These are phyloP conservation scores for Propsilocerus akamusi DNA, from an alignment of 1,140 invertebrate species.

Conservation along the genomic window DNA sequence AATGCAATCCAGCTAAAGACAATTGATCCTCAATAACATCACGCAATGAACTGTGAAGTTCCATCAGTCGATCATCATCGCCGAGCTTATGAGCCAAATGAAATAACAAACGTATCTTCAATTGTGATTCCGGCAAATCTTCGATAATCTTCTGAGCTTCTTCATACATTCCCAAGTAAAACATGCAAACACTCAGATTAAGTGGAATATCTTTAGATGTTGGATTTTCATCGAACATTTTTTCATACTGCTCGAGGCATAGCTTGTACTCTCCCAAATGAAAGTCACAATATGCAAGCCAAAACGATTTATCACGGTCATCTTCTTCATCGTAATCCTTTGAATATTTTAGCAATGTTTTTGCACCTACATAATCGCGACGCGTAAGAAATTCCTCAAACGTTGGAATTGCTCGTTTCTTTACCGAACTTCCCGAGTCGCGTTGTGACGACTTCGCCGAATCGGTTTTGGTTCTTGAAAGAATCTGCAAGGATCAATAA, in stretches of 20 bases:
- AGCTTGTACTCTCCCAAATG: slow-evolving; percentile 86
- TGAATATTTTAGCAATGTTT: slow-evolving; percentile 76
- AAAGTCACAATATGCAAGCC: slow-evolving; percentile 89
- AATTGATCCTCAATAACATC: slow-evolving; percentile 89
- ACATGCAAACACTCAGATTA: slow-evolving; percentile 87
- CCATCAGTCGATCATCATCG: slow-evolving; percentile 68
- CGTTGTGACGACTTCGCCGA: slow-evolving; percentile 27
- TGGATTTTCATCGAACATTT: slow-evolving; percentile 21
- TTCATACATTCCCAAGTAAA: slow-evolving; percentile 65
- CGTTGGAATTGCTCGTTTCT: slow-evolving; percentile 37
- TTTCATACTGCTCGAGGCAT: slow-evolving; percentile 56
- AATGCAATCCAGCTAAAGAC: slow-evolving; percentile 90
- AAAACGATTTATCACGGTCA: slow-evolving; percentile 40
- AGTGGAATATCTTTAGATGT: slow-evolving; percentile 35
- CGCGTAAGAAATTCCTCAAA: slow-evolving; percentile 81
- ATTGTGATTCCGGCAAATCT: slow-evolving; percentile 33
- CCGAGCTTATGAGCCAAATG: slow-evolving; percentile 88
- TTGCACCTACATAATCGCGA: slow-evolving; percentile 84
- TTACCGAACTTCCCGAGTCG: slow-evolving; percentile 22
- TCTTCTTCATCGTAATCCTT: slow-evolving; percentile 18
- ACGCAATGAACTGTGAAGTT: slow-evolving; percentile 63
- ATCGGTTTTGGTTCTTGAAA: slow-evolving; percentile 50
- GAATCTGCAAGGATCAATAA: slow-evolving; percentile 37
- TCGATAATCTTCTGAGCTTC: slow-evolving; percentile 43
- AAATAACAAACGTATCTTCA: slow-evolving; percentile 67